These are phyloP conservation scores for Cygnus olor DNA, from an alignment of 2,797 vertebrate species.

Conservation along the genomic window DNA sequence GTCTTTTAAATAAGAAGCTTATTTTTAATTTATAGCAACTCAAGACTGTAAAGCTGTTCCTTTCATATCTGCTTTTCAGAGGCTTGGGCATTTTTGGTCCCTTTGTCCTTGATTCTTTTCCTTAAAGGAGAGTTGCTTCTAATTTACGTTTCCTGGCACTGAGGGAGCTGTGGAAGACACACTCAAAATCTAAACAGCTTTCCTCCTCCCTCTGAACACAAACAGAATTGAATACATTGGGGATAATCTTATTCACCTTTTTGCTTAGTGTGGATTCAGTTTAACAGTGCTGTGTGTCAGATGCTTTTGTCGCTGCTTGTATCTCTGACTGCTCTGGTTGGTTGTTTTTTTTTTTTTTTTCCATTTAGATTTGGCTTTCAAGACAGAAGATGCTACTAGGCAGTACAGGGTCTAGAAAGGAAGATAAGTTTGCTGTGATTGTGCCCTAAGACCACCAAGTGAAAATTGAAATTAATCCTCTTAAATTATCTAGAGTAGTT, in stretches of 20 bases:
- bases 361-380: constrained; percentile 56
- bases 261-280: constrained; percentile 47
- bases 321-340: constrained; percentile 49
- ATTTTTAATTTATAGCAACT: constrained; percentile 78
- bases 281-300: constrained; percentile 52
- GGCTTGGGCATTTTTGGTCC: constrained; percentile 68
- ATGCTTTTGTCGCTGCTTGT: constrained; percentile 58
- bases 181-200: constrained; percentile 67
- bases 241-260: constrained; percentile 69
- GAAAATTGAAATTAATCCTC: constrained; percentile 67
- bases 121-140: constrained; percentile 71
- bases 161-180: constrained; percentile 53
- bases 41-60: constrained; percentile 67
- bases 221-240: constrained; percentile 61
- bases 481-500: constrained; percentile 43
- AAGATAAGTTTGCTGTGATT: constrained; percentile 52
- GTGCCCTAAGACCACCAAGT: constrained; percentile 37
- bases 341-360: not conserved
- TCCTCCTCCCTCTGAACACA: constrained; percentile 48
- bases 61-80: constrained; percentile 73
- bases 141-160: constrained; percentile 57
- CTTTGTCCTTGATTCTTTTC: constrained; percentile 74
- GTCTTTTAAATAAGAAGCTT: constrained; percentile 75
- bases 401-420: constrained; percentile 14
- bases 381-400: constrained; percentile 36